Evolutionary conservation across 2,797 vertebrate genomes (phyloP).

Genomic region (Heterohyrax brucei): DNA sequence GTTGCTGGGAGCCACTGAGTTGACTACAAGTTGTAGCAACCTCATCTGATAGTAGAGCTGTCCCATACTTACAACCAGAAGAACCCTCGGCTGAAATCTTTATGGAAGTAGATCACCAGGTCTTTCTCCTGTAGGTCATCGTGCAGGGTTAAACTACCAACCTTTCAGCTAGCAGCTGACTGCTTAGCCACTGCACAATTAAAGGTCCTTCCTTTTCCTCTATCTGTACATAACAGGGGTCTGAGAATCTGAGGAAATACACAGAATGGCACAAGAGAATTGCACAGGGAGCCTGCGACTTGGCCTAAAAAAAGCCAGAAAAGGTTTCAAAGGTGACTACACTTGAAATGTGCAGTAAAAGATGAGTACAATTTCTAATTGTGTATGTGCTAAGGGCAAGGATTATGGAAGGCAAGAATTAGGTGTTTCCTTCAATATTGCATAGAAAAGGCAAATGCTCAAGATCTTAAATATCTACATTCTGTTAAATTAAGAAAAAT

Average conservation of each 20-base stretch:
- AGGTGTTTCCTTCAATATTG: neutral
- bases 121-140: neutral
- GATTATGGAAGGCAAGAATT: neutral
- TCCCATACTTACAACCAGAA: no score
- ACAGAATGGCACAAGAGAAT: neutral
- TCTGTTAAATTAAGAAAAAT: neutral
- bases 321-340: conserved; percentile 37
- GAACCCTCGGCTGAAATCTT: neutral
- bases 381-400: neutral
- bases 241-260: conserved; percentile 1
- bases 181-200: neutral
- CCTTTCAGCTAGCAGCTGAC: neutral
- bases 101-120: neutral
- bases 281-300: neutral
- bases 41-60: no score
- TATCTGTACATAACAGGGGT: neutral
- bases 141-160: neutral
- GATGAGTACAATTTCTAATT: conserved; percentile 24
- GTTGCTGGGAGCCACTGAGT: no score
- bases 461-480: neutral
- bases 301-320: neutral
- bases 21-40: no score
- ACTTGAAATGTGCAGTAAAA: conserved; percentile 4
- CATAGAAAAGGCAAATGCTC: neutral
- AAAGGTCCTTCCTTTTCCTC: neutral